Percentiles rank a stretch among this genome's conserved stretches.
phyloP scores from a whole-genome alignment of 1,140 invertebrate genomes.

The Caenorhabditis remanei region DNA sequence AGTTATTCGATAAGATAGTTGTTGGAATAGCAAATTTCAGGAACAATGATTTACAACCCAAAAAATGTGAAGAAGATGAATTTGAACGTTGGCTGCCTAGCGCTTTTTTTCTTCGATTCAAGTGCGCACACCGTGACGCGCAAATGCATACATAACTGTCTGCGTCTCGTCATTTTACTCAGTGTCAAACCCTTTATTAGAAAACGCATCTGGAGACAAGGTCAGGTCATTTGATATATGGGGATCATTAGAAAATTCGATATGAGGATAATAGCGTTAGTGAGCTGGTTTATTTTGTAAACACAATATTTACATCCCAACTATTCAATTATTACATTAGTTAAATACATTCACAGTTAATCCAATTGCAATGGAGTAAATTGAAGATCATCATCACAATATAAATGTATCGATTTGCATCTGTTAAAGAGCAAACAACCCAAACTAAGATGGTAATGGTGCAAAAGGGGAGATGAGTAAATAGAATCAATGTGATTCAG shows the following conservation, averaged over 20 bases:
- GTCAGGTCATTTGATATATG: slow-evolving; percentile 32
- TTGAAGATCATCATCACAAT: slow-evolving; percentile 18
- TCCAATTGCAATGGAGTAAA: background rate
- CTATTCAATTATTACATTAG: background rate
- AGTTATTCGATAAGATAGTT: background rate
- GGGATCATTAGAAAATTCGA: background rate
- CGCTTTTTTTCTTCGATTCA: slow-evolving; percentile 5
- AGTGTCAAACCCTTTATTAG: background rate
- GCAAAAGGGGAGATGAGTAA: background rate
- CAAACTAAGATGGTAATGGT: background rate
- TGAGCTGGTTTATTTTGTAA: background rate
- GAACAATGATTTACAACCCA: background rate
- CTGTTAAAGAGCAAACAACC: background rate
- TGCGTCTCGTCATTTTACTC: background rate
- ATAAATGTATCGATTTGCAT: background rate
- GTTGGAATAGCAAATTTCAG: no score
- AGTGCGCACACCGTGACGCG: slow-evolving; percentile 12
- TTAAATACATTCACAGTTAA: background rate
- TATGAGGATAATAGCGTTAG: background rate
- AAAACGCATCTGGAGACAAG: slow-evolving; percentile 14
- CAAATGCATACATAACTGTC: background rate
- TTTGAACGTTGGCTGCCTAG: slow-evolving; percentile 45
- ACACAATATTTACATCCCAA: background rate
- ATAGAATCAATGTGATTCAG: slow-evolving; percentile 18
- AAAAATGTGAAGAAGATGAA: slow-evolving; percentile 6